These are phyloP conservation scores for Orestias chungarensis DNA, from an alignment of 2,797 vertebrate species.

Conservation along the genomic window DNA sequence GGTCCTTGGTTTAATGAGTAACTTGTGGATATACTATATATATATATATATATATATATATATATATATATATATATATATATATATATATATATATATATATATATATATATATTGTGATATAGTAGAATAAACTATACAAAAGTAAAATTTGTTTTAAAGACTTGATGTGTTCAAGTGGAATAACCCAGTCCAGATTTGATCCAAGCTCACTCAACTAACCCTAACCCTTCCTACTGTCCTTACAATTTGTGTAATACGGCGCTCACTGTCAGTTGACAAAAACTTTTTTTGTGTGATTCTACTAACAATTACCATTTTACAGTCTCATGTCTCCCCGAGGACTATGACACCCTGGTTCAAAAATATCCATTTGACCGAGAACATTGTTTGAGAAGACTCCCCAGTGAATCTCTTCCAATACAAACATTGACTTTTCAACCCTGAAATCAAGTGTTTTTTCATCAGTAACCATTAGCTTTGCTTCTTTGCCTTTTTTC, in stretches of 20 bases:
- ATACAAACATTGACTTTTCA: constrained; percentile 60
- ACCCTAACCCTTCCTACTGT: neutral
- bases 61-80: too few species aligned
- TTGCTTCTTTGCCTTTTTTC: constrained; percentile 17
- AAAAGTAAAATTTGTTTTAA: neutral
- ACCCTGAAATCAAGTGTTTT: constrained; percentile 2
- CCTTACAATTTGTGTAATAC: neutral
- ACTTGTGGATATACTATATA: too few species aligned
- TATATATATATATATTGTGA: too few species aligned
- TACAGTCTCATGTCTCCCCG: neutral
- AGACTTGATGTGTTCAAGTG: neutral
- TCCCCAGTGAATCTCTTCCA: constrained; percentile 8
- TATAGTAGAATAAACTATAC: neutral
- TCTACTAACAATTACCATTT: neutral
- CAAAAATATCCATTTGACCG: neutral
- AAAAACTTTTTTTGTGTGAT: neutral
- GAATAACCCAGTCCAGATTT: neutral
- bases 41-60: too few species aligned
- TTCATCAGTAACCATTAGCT: constrained; percentile 1
- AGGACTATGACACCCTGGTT: neutral
- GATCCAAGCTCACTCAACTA: too few species aligned
- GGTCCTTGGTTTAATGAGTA: neutral
- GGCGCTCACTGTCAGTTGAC: neutral
- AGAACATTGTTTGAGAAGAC: too few species aligned
- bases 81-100: too few species aligned